Conservation (phyloP, 1,140 invertebrate genomes). For the Dendrolimus kikuchii region DNA sequence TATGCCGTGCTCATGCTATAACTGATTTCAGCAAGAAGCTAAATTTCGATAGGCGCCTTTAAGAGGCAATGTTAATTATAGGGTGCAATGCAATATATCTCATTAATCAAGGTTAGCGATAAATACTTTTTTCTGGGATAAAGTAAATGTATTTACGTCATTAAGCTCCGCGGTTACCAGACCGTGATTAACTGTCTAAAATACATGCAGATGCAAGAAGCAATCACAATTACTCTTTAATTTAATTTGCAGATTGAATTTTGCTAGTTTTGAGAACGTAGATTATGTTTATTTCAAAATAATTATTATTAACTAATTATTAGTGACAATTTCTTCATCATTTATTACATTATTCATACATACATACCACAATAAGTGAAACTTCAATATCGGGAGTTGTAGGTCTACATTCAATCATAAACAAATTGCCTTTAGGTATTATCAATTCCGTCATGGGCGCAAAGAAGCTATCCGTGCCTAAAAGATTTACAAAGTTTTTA, state of each 20-base stretch:
- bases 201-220: too few species aligned
- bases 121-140: too few species aligned
- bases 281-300: too few species aligned
- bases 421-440: constrained; percentile 47
- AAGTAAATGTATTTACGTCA: too few species aligned
- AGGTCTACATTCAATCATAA: constrained; percentile 78
- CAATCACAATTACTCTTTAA: too few species aligned
- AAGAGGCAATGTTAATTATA: constrained; percentile 27
- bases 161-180: too few species aligned
- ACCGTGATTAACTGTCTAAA: too few species aligned
- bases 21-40: constrained; percentile 44
- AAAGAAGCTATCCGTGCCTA: constrained; percentile 73
- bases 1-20: constrained; percentile 29
- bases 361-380: constrained; percentile 55
- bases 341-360: constrained; percentile 29
- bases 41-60: constrained; percentile 33
- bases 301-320: background rate
- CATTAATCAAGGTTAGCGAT: too few species aligned
- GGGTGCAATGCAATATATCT: too few species aligned
- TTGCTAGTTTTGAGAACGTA: too few species aligned
- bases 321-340: background rate
- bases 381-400: constrained; percentile 77
- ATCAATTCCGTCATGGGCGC: constrained; percentile 61
- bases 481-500: constrained; percentile 29
- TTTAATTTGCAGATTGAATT: too few species aligned